A percentile compares a stretch with the other conserved stretches of the same genome.
phyloP scores from a whole-genome alignment of 2,888 invertebrate genomes.

The Hyppa rectilinea region DNA sequence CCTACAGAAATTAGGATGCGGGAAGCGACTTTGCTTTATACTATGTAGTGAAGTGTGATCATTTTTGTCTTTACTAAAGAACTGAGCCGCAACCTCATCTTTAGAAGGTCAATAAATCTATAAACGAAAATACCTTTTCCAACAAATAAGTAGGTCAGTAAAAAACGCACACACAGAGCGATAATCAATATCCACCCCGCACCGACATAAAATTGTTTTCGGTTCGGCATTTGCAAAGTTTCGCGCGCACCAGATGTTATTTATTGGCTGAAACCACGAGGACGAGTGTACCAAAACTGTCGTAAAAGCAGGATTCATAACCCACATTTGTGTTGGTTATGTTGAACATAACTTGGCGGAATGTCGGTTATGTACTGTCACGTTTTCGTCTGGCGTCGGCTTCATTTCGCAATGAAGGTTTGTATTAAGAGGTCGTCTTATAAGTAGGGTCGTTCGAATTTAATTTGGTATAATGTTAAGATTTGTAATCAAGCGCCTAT shows the following conservation, averaged over 20 bases:
- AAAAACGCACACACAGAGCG: conserved; percentile 43
- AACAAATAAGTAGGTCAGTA: conserved; percentile 48
- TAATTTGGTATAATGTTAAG: conserved; percentile 14
- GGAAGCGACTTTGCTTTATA: too few species aligned
- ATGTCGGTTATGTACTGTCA: conserved; percentile 69
- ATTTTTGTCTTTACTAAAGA: not conserved
- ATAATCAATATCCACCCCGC: conserved; percentile 53
- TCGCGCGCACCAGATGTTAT: conserved; percentile 70
- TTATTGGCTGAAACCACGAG: conserved; percentile 68
- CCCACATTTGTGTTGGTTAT: conserved; percentile 66
- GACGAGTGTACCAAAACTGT: conserved; percentile 64
- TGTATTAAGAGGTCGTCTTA: conserved; percentile 36
- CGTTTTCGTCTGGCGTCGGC: conserved; percentile 61
- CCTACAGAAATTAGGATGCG: too few species aligned
- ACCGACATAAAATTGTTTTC: conserved; percentile 62
- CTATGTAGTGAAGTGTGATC: too few species aligned
- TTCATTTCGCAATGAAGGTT: conserved; percentile 52
- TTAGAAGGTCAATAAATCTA: conserved; percentile 7
- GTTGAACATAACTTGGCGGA: conserved; percentile 47
- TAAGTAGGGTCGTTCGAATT: conserved; percentile 36
- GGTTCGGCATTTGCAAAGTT: conserved; percentile 62
- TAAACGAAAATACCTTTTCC: conserved; percentile 9
- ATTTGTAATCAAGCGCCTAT: not conserved
- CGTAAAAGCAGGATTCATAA: conserved; percentile 72
- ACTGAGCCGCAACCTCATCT: not conserved